These are phyloP conservation scores for Tiliacea aurago DNA, from an alignment of 2,888 invertebrate genomes.

Conservation along the genomic window DNA sequence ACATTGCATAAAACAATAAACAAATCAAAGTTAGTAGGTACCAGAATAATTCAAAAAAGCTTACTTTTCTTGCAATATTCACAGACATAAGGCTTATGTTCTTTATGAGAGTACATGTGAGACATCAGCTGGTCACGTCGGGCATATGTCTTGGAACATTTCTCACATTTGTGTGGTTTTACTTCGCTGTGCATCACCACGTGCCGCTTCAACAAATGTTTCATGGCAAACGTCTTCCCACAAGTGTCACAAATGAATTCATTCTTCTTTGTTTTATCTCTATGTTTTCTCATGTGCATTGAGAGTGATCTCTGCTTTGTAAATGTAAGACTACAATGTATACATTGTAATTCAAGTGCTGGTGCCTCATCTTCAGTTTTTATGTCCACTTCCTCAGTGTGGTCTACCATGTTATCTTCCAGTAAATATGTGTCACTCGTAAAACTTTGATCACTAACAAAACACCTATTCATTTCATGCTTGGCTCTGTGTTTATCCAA, in stretches of 20 bases:
- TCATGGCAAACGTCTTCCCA: slow-evolving; percentile 81
- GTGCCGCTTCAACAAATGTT: slow-evolving; percentile 86
- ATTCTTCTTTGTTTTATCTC: slow-evolving; percentile 73
- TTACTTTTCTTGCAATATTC: slow-evolving; percentile 91
- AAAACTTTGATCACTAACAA: slow-evolving; percentile 66
- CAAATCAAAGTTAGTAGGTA: not conserved
- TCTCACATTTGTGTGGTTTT: slow-evolving; percentile 88
- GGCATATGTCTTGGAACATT: slow-evolving; percentile 90
- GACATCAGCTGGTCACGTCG: slow-evolving; percentile 90
- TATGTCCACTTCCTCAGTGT: slow-evolving; percentile 62
- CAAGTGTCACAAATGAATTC: slow-evolving; percentile 86
- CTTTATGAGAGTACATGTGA: slow-evolving; percentile 91
- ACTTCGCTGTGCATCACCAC: slow-evolving; percentile 88
- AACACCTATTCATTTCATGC: slow-evolving; percentile 69
- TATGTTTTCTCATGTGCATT: slow-evolving; percentile 80
- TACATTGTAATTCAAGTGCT: slow-evolving; percentile 80
- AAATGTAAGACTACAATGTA: slow-evolving; percentile 89
- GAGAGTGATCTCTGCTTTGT: slow-evolving; percentile 87
- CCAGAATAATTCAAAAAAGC: slow-evolving; percentile 7
- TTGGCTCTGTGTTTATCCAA: slow-evolving; percentile 80
- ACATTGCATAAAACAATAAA: not conserved
- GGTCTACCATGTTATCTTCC: slow-evolving; percentile 61
- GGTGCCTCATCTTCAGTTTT: slow-evolving; percentile 68
- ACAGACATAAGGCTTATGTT: slow-evolving; percentile 90
- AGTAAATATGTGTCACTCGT: slow-evolving; percentile 62